Evolutionary conservation across 2,113 vertebrate genomes (phyloP).

Genomic region (Phaethon lepturus): DNA sequence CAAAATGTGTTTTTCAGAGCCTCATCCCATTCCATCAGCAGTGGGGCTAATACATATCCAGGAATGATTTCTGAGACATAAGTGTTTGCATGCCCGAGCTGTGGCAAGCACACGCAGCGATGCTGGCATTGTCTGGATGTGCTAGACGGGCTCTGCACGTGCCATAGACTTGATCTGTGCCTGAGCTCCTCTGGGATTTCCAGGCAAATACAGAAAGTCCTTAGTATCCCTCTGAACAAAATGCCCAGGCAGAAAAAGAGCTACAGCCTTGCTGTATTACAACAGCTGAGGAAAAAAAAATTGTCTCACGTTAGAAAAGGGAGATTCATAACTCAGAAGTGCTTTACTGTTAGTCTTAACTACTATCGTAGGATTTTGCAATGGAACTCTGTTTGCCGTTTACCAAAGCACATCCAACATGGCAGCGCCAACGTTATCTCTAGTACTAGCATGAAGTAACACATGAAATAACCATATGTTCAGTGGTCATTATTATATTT

Average conservation of each 20-base stretch:
- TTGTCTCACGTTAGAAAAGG: not conserved
- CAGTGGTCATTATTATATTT: not conserved
- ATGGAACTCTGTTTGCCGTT: not conserved
- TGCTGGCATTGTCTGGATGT: not conserved
- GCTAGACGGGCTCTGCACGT: not conserved
- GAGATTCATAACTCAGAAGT: not conserved
- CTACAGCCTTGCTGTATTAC: not conserved
- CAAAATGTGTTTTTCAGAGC: not conserved
- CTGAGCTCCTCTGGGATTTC: not conserved
- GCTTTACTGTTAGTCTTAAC: not conserved
- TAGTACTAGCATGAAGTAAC: not conserved
- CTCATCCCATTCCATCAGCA: not conserved
- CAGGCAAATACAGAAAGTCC: not conserved
- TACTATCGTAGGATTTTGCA: not conserved
- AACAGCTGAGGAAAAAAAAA: not conserved
- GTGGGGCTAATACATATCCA: not conserved
- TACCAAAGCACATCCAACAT: not conserved
- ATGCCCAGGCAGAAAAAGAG: not conserved
- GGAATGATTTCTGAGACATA: not conserved
- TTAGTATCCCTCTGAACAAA: not conserved
- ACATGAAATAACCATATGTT: not conserved
- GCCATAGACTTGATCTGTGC: not conserved
- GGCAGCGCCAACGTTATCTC: not conserved
- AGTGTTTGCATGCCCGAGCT: not conserved
- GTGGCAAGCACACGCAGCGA: rapidly evolving